Evolutionary conservation across 1,140 invertebrate genomes (phyloP).

Genomic region (Drosophila baimaii): DNA sequence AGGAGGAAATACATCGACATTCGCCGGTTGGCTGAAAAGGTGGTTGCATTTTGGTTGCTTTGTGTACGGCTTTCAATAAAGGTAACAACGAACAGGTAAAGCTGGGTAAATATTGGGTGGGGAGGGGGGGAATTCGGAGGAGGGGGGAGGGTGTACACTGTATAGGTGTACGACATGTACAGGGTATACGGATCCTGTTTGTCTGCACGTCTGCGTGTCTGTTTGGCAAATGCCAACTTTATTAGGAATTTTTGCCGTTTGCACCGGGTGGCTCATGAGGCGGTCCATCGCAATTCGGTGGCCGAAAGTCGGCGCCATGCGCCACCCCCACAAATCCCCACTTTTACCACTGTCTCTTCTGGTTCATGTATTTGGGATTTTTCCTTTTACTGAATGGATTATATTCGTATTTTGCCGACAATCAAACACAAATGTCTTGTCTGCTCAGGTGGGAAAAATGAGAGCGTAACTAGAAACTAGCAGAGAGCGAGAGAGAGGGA

Average conservation of each 20-base stretch:
- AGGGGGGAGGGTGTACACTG: slow-evolving; percentile 2
- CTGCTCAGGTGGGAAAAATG: slow-evolving; percentile 34
- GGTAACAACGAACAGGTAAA: slow-evolving; percentile 39
- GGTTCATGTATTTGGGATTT: slow-evolving; percentile 45
- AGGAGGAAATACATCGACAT: slow-evolving; percentile 45
- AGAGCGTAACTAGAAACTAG: slow-evolving; percentile 14
- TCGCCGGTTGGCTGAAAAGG: slow-evolving; percentile 32
- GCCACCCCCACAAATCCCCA: background rate
- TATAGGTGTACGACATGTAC: background rate
- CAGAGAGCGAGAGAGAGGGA: background rate
- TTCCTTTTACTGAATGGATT: slow-evolving; percentile 52
- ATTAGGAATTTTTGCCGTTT: slow-evolving; percentile 72
- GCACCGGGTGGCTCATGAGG: slow-evolving; percentile 25
- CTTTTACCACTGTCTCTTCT: slow-evolving; percentile 4
- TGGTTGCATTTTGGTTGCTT: slow-evolving; percentile 60
- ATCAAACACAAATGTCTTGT: slow-evolving; percentile 38
- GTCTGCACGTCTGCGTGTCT: slow-evolving; percentile 67
- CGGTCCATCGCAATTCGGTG: slow-evolving; percentile 23
- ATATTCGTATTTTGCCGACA: slow-evolving; percentile 42
- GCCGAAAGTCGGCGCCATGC: background rate
- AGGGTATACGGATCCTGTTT: slow-evolving; percentile 46
- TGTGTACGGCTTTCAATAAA: slow-evolving; percentile 61
- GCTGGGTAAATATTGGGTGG: slow-evolving; percentile 6
- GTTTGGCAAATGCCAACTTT: slow-evolving; percentile 80
- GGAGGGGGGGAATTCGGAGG: background rate